Conservation (phyloP, 2,113 vertebrate genomes). For the Gavialis gangeticus region DNA sequence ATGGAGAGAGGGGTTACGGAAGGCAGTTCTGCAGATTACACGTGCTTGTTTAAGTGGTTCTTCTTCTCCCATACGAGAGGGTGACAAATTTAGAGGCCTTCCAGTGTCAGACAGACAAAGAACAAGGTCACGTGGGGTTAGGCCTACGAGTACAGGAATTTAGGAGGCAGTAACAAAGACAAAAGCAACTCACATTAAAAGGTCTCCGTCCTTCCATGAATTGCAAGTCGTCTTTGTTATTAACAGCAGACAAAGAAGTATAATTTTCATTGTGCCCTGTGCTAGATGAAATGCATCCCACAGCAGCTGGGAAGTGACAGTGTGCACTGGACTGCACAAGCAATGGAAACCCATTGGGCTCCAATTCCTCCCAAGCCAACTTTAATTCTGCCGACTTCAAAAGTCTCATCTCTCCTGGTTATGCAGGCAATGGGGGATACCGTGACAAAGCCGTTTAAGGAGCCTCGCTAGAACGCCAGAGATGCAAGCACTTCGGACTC, state of each 20-base stretch:
- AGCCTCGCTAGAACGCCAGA: too few species aligned
- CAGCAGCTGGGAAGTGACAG: not conserved
- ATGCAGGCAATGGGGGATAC: not conserved
- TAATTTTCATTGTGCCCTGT: conserved; percentile 43
- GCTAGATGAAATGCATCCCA: not conserved
- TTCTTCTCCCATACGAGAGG: conserved; percentile 14
- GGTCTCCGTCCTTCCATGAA: not conserved
- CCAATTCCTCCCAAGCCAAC: not conserved
- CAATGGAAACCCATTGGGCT: not conserved
- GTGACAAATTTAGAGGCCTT: not conserved
- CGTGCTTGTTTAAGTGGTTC: conserved; percentile 10
- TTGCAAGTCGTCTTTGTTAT: not conserved
- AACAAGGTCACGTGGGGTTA: not conserved
- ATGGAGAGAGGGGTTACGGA: not conserved
- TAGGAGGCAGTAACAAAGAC: not conserved
- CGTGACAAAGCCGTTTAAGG: too few species aligned
- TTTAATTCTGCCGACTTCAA: not conserved
- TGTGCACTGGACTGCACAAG: not conserved
- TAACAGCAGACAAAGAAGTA: conserved; percentile 45
- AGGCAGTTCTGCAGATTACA: not conserved
- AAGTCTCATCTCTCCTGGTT: not conserved
- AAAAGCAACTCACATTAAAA: not conserved
- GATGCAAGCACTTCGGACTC: too few species aligned
- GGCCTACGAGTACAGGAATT: not conserved
- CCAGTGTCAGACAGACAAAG: not conserved